Evolutionary conservation across 2,888 invertebrate genomes (phyloP), one percentile per base, ranked within the genome.

Genomic region (Andrena camellia): DNA sequence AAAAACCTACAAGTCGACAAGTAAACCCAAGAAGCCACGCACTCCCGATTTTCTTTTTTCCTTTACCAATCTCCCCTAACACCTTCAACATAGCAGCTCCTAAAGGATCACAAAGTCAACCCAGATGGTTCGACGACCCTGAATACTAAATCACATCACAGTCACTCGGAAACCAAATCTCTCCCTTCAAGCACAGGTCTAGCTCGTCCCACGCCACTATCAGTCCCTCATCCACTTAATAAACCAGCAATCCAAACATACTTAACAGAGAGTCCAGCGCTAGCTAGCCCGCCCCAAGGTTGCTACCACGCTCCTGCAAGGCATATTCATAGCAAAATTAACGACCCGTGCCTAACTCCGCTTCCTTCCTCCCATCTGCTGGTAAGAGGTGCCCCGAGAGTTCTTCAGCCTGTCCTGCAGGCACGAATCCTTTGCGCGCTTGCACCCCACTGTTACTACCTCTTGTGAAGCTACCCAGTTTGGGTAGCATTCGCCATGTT

Each of bases 291-390:
- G 62, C 10, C 20, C 66, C 52, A 62, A 70, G 83, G 62, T 70
- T 57, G 73, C 72, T 10, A 64, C 52, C 35, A 42, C 29, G 23
- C 26, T 64, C 59, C 72, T 66, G 57, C 77, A 54, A 57, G 87
- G 89, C 91, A 90, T 91, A 92, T 92, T 91, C 91, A 90, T 91
- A 91, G 76, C 77, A 85, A 86, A 91, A 91, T 92, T 92, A 92
- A 92, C 92, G 92, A 92, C 88, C 91, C 92, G 85, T 88, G 87
- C 81, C 88, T 89, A 89, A 90, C 88, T 88, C 80, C 23, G 42
- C 57, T 70, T 71, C 57, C 87, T 75, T 78, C 73, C 79, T 71
- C 68, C 87, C 81, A 77, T 76, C 66, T 64, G 63, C 63, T 42
- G 67, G 74, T 54, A 35, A 83, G 80, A 83, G 79, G 85, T 54